Conservation (phyloP, 2,888 invertebrate species). For the Fabriciana adippe region DNA sequence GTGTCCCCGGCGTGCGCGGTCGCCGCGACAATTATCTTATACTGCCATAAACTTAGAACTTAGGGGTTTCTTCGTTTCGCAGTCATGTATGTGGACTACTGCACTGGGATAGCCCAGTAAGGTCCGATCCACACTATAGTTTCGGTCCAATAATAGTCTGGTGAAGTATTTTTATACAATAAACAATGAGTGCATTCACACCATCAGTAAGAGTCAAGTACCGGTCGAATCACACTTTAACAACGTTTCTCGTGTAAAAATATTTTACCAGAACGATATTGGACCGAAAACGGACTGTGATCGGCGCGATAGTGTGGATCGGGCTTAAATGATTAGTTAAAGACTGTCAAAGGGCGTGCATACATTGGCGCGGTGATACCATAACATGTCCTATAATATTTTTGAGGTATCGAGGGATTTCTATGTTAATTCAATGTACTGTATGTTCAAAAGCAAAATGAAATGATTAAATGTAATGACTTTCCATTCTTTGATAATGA, state of each 20-base stretch:
- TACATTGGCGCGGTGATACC: slow-evolving; percentile 1
- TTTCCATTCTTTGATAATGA: too few species aligned
- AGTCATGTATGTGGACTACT: too few species aligned
- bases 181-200: too few species aligned
- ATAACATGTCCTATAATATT: not conserved
- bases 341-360: slow-evolving; percentile 11
- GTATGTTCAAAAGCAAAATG: not conserved
- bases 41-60: slow-evolving; percentile 16
- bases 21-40: slow-evolving; percentile 3
- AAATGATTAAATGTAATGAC: too few species aligned
- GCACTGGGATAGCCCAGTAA: too few species aligned
- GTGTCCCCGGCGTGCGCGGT: not conserved
- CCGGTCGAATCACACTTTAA: too few species aligned
- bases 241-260: not conserved
- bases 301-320: not conserved
- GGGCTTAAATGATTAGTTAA: not conserved
- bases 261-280: too few species aligned
- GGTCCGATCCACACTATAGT: not conserved
- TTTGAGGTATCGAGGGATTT: not conserved
- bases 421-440: not conserved
- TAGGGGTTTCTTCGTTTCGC: slow-evolving; percentile 7
- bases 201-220: too few species aligned
- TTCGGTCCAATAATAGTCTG: not conserved
- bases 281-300: too few species aligned
- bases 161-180: too few species aligned